Evolutionary conservation across 1,140 invertebrate species (phyloP).

Genomic region (Drepana arcuata): DNA sequence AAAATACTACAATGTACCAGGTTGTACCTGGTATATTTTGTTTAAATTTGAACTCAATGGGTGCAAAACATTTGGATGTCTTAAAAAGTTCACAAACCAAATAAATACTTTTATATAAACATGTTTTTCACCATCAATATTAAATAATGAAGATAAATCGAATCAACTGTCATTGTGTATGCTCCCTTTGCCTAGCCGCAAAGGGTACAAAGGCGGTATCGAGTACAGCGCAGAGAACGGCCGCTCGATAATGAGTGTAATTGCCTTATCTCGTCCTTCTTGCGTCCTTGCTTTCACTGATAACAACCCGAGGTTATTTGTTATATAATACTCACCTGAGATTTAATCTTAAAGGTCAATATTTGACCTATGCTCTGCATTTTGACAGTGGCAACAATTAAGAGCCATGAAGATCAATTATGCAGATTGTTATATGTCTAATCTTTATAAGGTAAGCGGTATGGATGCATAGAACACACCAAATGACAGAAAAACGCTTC

Average conservation of each 20-base stretch:
- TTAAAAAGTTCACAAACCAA: too few relatives aligned
- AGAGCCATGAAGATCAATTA: too few relatives aligned
- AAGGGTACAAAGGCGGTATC: constrained; percentile 13
- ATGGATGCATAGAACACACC: not conserved
- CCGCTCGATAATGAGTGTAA: constrained; percentile 47
- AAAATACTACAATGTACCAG: too few relatives aligned
- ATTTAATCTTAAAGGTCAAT: constrained; percentile 18
- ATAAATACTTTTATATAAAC: too few relatives aligned
- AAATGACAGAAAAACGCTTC: too few relatives aligned
- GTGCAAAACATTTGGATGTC: too few relatives aligned
- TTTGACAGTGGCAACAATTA: constrained; percentile 9
- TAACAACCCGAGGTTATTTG: constrained; percentile 36
- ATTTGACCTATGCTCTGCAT: constrained; percentile 15
- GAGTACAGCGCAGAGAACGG: constrained; percentile 18
- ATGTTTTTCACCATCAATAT: too few relatives aligned
- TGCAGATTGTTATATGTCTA: not conserved
- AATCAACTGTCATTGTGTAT: constrained; percentile 26
- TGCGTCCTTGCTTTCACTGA: constrained; percentile 65
- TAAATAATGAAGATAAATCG: too few relatives aligned
- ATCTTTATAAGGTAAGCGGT: not conserved
- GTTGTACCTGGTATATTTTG: too few relatives aligned
- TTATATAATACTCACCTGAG: constrained; percentile 38
- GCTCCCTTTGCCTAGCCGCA: not conserved
- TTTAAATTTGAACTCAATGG: too few relatives aligned
- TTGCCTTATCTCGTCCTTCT: constrained; percentile 54